Conservation (phyloP, 2,113 vertebrate genomes). For the Sigmodon hispidus region DNA sequence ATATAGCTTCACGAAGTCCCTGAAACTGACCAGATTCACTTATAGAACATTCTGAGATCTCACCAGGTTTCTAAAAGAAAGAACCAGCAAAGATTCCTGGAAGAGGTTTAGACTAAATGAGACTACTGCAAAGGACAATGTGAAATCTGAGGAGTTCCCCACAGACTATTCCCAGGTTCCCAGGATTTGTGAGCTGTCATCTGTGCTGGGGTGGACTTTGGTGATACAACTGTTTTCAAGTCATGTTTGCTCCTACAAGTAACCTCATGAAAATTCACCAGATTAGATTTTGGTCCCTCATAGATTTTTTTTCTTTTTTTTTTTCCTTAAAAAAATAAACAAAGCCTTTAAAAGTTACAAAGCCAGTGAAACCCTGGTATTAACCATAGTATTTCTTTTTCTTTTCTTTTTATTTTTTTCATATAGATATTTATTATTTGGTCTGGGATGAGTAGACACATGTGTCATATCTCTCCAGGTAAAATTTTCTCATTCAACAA, state of each 20-base stretch:
- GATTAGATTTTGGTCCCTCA: background rate
- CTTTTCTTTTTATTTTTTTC: too few relatives aligned
- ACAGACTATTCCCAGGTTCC: background rate
- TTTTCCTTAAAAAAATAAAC: too few relatives aligned
- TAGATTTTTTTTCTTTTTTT: too few relatives aligned
- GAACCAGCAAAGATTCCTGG: background rate
- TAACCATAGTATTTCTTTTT: too few relatives aligned
- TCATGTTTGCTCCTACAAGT: background rate
- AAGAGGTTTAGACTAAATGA: background rate
- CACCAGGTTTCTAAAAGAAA: background rate
- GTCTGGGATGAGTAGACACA: background rate
- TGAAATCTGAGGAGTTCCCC: background rate
- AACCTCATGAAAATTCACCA: background rate
- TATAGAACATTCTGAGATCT: background rate
- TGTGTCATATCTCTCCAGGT: background rate
- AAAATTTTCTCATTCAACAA: background rate
- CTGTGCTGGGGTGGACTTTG: background rate
- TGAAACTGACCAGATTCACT: background rate
- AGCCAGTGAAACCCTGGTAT: too few relatives aligned
- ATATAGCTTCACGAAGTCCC: background rate
- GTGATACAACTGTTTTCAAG: background rate
- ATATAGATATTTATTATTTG: too few relatives aligned
- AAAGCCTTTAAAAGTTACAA: too few relatives aligned
- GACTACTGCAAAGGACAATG: background rate
- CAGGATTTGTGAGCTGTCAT: background rate